Evolutionary conservation across 2,888 invertebrate species (phyloP), one percentile per base, ranked within the genome.

Genomic region (Drosophila austrosaltans): DNA sequence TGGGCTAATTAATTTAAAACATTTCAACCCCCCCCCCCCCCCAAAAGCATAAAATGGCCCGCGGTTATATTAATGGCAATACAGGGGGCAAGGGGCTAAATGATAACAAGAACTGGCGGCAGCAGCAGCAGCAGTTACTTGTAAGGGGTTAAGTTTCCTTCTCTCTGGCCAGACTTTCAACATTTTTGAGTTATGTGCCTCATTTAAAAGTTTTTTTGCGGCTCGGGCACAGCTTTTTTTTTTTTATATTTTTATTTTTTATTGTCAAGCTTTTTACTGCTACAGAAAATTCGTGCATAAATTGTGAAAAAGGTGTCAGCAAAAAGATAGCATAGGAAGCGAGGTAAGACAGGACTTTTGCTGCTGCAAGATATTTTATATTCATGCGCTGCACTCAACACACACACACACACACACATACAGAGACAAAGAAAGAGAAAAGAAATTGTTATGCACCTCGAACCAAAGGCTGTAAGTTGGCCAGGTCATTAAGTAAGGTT

Each of bases 151-250:
- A 58, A 53, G 48, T 42, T 60, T 53, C 40, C 61, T 62, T 44
- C 62, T 57, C 36, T 44, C 36, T 39, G 66, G 58, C 28, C 40
- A 65, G 60, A 40, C 62, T 57, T 71, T 67, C 67, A 63, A 71
- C 70, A 77, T 83, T 86, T 83, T 83, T 87, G 81, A 87, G 81
- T 88, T 78, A 87, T 88, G 86, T 79, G 76, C 72, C 77, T 82
- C 81, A 78, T 82, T 88, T 79, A 76, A 88, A 87, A 87, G 81
- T 87, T 87, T 79, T 36, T 81, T 80, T 83, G 75, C 71, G 69
- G 76, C 71, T 74, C 62, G 60, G 32, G 28, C 28, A 28, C 28
- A 28, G 1, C 30, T 30, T 30, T 30, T 30, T 30, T 30, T 30
- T 30, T 30, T 30, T 1, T 1, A 32, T 36, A 8, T 22, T 61